These are phyloP conservation scores for Scaptomyza tumidula DNA, from an alignment of 2,888 invertebrate genomes.

Conservation along the genomic window DNA sequence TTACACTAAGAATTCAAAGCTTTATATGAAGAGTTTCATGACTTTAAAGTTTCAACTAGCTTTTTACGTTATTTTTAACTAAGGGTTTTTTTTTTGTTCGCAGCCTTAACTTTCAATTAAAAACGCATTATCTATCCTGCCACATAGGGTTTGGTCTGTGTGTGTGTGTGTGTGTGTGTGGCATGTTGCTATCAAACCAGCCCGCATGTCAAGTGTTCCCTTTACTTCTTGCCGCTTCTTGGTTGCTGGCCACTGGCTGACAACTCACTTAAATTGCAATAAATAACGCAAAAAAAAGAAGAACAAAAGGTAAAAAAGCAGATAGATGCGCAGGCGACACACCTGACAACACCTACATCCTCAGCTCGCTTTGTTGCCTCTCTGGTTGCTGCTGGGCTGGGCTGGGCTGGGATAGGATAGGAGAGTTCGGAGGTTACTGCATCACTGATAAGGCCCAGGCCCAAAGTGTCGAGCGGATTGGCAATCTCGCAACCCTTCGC, in stretches of 20 bases:
- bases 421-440: conserved; percentile 36
- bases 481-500: conserved; percentile 66
- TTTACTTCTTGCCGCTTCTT: neutral
- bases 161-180: conserved; percentile 12
- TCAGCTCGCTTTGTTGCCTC: no score
- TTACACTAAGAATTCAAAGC: neutral
- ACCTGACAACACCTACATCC: conserved; percentile 66
- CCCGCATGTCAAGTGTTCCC: conserved; percentile 47
- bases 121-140: conserved; percentile 65
- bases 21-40: neutral
- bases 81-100: conserved; percentile 14
- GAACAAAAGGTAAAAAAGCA: conserved; percentile 18
- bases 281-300: conserved; percentile 66
- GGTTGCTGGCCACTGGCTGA: conserved; percentile 46
- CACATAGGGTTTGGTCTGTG: conserved; percentile 9
- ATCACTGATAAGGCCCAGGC: conserved; percentile 62
- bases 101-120: conserved; percentile 68
- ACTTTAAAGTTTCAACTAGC: neutral
- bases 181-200: conserved; percentile 13
- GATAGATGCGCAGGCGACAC: conserved; percentile 59
- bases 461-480: conserved; percentile 57
- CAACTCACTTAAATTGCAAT: conserved; percentile 81
- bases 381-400: no score
- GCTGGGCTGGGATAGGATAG: neutral
- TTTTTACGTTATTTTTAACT: neutral